These are phyloP conservation scores for Euphonia xanthogaster DNA, from an alignment of 2,797 vertebrate genomes.

Conservation along the genomic window DNA sequence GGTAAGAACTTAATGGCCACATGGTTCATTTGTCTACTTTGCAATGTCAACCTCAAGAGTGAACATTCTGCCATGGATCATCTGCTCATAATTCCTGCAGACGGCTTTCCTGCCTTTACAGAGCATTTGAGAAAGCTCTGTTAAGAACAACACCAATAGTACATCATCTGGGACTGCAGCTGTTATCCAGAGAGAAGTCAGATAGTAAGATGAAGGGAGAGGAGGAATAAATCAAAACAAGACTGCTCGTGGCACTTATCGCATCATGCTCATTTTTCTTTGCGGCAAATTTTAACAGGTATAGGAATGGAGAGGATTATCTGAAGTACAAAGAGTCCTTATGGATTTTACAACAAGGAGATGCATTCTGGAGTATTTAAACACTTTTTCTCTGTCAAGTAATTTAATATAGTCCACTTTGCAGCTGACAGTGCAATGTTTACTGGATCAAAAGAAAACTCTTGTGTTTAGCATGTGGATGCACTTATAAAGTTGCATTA, in stretches of 20 bases:
- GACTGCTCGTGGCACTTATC: neutral
- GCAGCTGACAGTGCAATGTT: neutral
- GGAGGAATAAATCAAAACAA: conserved; percentile 37
- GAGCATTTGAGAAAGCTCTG: neutral
- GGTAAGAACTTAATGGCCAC: neutral
- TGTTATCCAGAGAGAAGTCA: conserved; percentile 18
- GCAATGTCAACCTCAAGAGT: neutral
- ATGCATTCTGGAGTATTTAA: neutral
- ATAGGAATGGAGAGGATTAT: neutral
- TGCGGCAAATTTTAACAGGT: neutral
- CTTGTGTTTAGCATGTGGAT: neutral
- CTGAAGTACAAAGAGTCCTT: neutral
- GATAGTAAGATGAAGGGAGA: neutral
- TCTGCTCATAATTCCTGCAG: conserved; percentile 9
- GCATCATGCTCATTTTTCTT: neutral
- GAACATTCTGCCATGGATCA: conserved; percentile 18
- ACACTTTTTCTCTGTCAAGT: neutral
- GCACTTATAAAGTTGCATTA: neutral
- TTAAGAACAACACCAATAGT: neutral
- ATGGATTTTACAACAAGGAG: neutral
- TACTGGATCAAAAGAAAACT: neutral
- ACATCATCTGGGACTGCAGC: conserved; percentile 34
- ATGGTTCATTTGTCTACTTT: conserved; percentile 22
- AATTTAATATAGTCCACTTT: neutral
- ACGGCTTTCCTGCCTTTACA: fast-evolving